Evolutionary conservation across 2,797 vertebrate species (phyloP).

Genomic region (Anas bernieri): DNA sequence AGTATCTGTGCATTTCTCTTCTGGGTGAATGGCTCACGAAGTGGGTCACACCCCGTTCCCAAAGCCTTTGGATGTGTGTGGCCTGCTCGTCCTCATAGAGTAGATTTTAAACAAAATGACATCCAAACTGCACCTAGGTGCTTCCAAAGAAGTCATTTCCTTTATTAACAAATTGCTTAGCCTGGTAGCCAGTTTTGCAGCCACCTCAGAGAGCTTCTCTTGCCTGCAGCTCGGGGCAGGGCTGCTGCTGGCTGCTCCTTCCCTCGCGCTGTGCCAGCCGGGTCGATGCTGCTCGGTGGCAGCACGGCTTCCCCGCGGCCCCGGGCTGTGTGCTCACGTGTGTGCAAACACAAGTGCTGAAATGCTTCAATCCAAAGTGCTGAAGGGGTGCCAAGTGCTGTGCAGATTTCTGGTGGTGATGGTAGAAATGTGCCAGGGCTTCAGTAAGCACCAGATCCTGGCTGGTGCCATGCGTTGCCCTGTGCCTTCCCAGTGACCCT

Average conservation of each 20-base stretch:
- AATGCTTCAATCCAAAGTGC: neutral
- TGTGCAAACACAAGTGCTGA: neutral
- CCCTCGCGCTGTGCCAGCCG: no score
- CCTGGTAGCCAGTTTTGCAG: neutral
- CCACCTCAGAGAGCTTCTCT: neutral
- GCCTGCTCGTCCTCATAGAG: no score
- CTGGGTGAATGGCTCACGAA: rapidly evolving
- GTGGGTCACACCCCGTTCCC: neutral
- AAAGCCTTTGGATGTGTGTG: rapidly evolving
- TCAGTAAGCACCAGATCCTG: rapidly evolving
- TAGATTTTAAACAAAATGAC: neutral
- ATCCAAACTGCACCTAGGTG: neutral
- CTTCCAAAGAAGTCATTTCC: neutral
- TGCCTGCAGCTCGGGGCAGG: neutral
- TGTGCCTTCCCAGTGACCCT: neutral
- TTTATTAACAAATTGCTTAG: neutral
- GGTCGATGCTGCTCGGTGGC: neutral
- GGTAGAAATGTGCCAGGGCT: neutral
- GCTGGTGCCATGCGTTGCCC: neutral
- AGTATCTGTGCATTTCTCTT: rapidly evolving
- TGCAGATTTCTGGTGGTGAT: neutral
- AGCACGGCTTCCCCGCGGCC: neutral
- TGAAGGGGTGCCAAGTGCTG: neutral
- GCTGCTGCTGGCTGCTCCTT: neutral
- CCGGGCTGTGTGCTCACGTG: neutral